These are phyloP conservation scores for Acanthococcus lagerstroemiae DNA, from an alignment of 2,888 invertebrate species.

Conservation along the genomic window DNA sequence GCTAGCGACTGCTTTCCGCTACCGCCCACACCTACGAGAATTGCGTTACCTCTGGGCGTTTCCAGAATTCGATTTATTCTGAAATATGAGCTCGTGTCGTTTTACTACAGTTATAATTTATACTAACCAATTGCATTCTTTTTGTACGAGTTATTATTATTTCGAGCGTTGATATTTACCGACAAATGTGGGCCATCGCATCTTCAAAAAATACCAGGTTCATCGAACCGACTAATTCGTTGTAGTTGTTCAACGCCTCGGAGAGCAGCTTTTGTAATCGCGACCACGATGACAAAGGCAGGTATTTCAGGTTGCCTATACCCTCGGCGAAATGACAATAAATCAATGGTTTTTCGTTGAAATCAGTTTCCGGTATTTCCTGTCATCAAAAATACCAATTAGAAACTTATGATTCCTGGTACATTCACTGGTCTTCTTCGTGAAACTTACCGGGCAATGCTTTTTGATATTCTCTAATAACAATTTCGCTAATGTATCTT, in stretches of 20 bases:
- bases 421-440: not conserved
- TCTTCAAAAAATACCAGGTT: conserved; percentile 90
- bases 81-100: conserved; percentile 36
- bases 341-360: conserved; percentile 67
- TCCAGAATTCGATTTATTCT: conserved; percentile 87
- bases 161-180: conserved; percentile 43
- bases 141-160: not conserved
- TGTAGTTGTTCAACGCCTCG: conserved; percentile 74
- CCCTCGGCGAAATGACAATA: conserved; percentile 89
- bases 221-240: conserved; percentile 82
- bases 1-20: conserved; percentile 90
- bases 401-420: not conserved
- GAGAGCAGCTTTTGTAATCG: conserved; percentile 60
- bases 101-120: not conserved
- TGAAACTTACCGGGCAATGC: conserved; percentile 41
- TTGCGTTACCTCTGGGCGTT: conserved; percentile 80
- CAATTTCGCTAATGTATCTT: conserved; percentile 60
- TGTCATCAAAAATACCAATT: conserved; percentile 39
- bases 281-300: conserved; percentile 62
- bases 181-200: conserved; percentile 84
- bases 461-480: conserved; percentile 69
- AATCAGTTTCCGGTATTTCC: conserved; percentile 60
- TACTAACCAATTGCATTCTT: not conserved
- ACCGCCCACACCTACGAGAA: conserved; percentile 88
- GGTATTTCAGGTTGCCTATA: conserved; percentile 82